phyloP scores from a whole-genome alignment of 1,140 invertebrate species.

The Dreissena polymorpha region DNA sequence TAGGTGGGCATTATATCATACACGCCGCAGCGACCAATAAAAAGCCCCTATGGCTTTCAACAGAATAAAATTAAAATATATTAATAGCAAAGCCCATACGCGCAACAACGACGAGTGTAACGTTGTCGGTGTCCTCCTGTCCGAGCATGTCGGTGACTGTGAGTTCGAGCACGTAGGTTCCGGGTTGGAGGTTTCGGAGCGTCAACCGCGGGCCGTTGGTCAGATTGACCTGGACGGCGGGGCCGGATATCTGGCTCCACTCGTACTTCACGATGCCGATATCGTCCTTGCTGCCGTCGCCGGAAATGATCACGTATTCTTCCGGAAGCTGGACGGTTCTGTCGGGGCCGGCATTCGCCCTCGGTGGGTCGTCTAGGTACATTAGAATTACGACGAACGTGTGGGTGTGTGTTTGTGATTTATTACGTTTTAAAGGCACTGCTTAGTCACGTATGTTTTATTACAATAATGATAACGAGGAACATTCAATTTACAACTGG shows the following conservation, averaged over 20 bases:
- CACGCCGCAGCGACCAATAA: too few relatives aligned
- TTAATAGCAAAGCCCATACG: neutral
- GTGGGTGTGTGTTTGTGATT: too few relatives aligned
- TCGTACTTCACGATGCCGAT: constrained; percentile 25
- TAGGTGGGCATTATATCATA: too few relatives aligned
- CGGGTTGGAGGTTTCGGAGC: constrained; percentile 15
- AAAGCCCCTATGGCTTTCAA: too few relatives aligned
- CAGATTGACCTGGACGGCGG: neutral
- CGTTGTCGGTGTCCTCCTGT: constrained; percentile 21
- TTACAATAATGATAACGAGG: too few relatives aligned
- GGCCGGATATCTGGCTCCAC: constrained; percentile 26
- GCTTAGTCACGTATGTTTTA: too few relatives aligned
- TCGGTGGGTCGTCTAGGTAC: constrained; percentile 26
- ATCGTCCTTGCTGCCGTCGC: constrained; percentile 26
- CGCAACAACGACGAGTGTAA: constrained; percentile 9
- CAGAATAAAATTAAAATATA: too few relatives aligned
- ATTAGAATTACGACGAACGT: neutral
- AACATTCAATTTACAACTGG: too few relatives aligned
- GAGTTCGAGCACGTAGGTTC: constrained; percentile 23
- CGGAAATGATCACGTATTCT: constrained; percentile 6
- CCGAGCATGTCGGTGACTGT: constrained; percentile 5
- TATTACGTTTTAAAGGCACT: too few relatives aligned
- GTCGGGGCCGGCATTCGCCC: constrained; percentile 32
- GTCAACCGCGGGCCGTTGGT: neutral
- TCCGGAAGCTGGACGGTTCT: constrained; percentile 12